Evolutionary conservation across 1,140 invertebrate genomes (phyloP).

Genomic region (Amyelois transitella): DNA sequence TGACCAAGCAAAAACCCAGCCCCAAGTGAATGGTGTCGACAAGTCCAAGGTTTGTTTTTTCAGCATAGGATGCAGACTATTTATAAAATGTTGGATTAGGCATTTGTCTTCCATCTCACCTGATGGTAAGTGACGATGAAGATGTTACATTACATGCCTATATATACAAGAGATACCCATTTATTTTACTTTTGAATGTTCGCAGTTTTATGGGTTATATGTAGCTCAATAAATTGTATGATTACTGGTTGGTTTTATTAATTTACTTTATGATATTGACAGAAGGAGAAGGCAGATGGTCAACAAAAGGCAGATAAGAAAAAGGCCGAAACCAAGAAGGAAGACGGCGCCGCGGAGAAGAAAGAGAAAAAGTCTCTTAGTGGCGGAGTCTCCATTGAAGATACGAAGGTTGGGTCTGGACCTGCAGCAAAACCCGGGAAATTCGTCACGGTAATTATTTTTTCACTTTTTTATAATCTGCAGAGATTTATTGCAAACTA

Average conservation of each 20-base stretch:
- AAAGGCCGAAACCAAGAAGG: slow-evolving; percentile 67
- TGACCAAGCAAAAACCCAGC: slow-evolving; percentile 41
- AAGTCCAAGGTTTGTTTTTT: slow-evolving; percentile 48
- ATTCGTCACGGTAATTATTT: slow-evolving; percentile 78
- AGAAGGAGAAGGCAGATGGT: slow-evolving; percentile 48
- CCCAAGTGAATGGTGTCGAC: slow-evolving; percentile 59
- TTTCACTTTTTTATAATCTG: too few species aligned
- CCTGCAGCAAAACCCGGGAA: slow-evolving; percentile 84
- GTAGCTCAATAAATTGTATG: too few species aligned
- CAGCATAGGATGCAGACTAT: too few species aligned
- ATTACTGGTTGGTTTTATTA: too few species aligned
- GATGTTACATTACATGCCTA: too few species aligned
- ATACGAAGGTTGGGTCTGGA: slow-evolving; percentile 85
- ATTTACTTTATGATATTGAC: slow-evolving; percentile 13
- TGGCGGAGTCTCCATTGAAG: slow-evolving; percentile 86
- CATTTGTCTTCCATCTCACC: too few species aligned
- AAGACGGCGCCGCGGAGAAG: slow-evolving; percentile 40
- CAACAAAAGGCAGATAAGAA: slow-evolving; percentile 72
- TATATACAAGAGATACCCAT: too few species aligned
- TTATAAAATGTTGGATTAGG: too few species aligned
- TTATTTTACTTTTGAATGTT: too few species aligned
- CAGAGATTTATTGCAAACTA: too few species aligned
- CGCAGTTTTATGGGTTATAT: too few species aligned
- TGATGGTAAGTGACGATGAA: too few species aligned
- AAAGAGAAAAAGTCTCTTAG: slow-evolving; percentile 78